Conservation (phyloP, 2,113 vertebrate genomes). For the Apteryx owenii region DNA sequence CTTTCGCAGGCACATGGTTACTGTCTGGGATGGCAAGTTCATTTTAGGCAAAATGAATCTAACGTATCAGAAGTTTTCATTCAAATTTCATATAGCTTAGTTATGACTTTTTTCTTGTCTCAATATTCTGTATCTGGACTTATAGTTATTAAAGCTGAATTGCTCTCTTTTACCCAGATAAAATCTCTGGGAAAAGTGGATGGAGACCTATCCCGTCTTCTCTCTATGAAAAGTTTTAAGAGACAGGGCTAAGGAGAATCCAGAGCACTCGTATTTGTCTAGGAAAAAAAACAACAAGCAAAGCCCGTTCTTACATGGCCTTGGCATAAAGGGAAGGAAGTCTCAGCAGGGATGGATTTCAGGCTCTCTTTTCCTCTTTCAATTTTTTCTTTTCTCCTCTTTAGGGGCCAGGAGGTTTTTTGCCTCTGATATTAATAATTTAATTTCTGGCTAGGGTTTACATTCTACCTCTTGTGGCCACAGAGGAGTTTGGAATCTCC, state of each 20-base stretch:
- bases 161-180: background rate
- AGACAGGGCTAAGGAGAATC: background rate
- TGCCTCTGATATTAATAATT: background rate
- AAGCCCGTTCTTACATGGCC: background rate
- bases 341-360: background rate
- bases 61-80: background rate
- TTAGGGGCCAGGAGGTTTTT: background rate
- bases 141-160: background rate
- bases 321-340: background rate
- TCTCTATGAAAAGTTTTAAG: background rate
- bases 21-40: background rate
- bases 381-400: background rate
- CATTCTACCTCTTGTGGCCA: background rate
- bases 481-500: fast-evolving
- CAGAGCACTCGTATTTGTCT: background rate
- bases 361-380: background rate
- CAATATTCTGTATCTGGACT: too few species aligned
- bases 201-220: background rate
- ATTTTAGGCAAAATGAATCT: background rate
- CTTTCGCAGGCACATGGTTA: background rate
- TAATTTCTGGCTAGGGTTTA: background rate
- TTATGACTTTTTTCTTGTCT: background rate
- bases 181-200: background rate
- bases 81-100: background rate
- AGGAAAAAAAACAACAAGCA: background rate